Conservation (phyloP, 2,797 vertebrate species). For the Sebastes vulpes region DNA sequence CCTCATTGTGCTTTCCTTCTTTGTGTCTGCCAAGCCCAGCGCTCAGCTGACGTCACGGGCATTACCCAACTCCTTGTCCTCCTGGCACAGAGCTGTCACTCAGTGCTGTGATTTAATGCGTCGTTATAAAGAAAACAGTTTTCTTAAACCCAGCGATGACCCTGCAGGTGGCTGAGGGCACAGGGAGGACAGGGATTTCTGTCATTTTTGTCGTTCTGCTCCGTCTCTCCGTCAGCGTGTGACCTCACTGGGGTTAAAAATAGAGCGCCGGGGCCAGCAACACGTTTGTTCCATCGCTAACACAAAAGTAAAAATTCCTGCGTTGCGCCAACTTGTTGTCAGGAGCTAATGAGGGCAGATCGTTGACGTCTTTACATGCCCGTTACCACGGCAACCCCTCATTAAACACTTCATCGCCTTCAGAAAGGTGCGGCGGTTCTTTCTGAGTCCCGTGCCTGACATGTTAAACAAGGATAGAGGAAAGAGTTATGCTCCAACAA, state of each 20-base stretch:
- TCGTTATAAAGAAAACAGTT: constrained; percentile 5
- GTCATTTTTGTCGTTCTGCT: constrained; percentile 49
- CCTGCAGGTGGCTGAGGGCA: constrained; percentile 22
- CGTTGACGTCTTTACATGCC: constrained; percentile 73
- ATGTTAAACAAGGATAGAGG: constrained; percentile 27
- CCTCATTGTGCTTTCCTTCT: constrained; percentile 29
- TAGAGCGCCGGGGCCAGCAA: constrained; percentile 37
- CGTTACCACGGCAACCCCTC: constrained; percentile 65
- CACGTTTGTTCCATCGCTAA: constrained; percentile 65
- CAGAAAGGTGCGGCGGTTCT: constrained; percentile 27
- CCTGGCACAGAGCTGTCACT: constrained; percentile 33
- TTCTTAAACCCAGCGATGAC: background rate
- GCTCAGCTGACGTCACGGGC: constrained; percentile 40
- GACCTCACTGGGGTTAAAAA: constrained; percentile 76
- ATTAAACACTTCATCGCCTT: constrained; percentile 73
- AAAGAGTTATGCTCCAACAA: background rate
- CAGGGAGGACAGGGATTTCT: constrained; percentile 20
- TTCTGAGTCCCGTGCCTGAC: constrained; percentile 35
- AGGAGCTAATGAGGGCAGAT: constrained; percentile 71
- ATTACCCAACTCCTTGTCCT: constrained; percentile 12
- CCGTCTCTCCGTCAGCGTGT: constrained; percentile 38
- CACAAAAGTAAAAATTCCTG: constrained; percentile 79
- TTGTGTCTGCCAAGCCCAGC: constrained; percentile 44
- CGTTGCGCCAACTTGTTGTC: constrained; percentile 67
- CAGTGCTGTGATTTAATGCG: background rate